Evolutionary conservation across 2,888 invertebrate genomes (phyloP), one percentile per base, ranked within the genome.

Genomic region (Leptinotarsa tumamoca): DNA sequence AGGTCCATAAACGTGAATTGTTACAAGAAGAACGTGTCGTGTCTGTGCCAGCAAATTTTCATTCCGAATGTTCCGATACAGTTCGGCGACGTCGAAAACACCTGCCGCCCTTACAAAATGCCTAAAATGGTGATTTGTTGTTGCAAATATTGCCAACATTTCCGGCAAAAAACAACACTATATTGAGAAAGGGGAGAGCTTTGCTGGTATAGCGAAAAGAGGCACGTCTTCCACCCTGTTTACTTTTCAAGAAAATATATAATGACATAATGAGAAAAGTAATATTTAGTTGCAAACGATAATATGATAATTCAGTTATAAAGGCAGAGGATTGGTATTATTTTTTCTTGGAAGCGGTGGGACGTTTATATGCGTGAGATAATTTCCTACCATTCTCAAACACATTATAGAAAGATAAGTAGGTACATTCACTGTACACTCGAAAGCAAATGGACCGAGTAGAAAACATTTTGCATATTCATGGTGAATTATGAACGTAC

Each of bases 1-100:
- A 73, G 75, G 68, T 56, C 74, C 74, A 77, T 77, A 77, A 74
- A 77, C 54, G 77, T 77, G 74, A 77, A 77, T 77, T 77, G 77
- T 77, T 77, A 74, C 77, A 68, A n/a, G 33, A 77, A 73, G 61
- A 77, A 74, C 77, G 77, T 77, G 74, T 68, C 67, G 68, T 77
- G 77, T 77, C 77, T 77, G 58, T 72, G 71, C 72, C 63, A 72
- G 54, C 54, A 52, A 76, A 77, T 77, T 77, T 77, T 77, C 77
- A 77, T 77, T 77, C 74, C 71, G 74, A 71, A 73, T 72, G 72
- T 74, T 77, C 69, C 72, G 74, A 77, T 77, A 74, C 77, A 74
- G 77, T 77, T 72, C 69, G 72, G 51, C 69, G 74, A 68, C 67
- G 77, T 77, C 77, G 66, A 68, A 71, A 66, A 77, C 77, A 77